phyloP scores from a whole-genome alignment of 1,140 invertebrate species.

The Pseudomyrmex concolor region DNA sequence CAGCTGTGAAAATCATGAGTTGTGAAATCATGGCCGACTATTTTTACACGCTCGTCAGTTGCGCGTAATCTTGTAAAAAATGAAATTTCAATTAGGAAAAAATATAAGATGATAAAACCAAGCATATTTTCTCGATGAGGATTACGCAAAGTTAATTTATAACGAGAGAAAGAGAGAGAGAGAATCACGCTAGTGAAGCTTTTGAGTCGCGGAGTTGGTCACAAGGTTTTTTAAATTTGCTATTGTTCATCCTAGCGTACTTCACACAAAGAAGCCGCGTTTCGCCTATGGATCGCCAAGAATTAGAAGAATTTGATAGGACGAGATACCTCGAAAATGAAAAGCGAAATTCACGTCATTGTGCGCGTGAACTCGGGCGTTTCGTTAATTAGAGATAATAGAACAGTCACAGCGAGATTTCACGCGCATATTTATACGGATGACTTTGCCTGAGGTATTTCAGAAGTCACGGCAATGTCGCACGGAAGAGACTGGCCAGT shows the following conservation, averaged over 20 bases:
- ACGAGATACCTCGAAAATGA: slow-evolving; percentile 42
- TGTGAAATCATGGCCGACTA: neutral
- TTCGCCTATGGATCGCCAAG: slow-evolving; percentile 25
- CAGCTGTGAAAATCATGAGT: slow-evolving; percentile 31
- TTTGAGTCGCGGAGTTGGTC: slow-evolving; percentile 14
- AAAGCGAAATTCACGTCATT: slow-evolving; percentile 45
- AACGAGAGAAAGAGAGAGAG: neutral
- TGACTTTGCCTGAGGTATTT: slow-evolving; percentile 60
- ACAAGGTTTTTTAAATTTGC: slow-evolving; percentile 26
- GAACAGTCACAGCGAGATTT: slow-evolving; percentile 65
- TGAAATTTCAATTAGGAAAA: slow-evolving; percentile 10
- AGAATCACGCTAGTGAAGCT: slow-evolving; percentile 11
- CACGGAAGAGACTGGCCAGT: slow-evolving; percentile 16
- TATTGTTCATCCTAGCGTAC: slow-evolving; percentile 32
- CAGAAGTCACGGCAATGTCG: slow-evolving; percentile 57
- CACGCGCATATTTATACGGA: slow-evolving; percentile 68
- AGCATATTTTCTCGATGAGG: neutral
- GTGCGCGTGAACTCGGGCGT: slow-evolving; percentile 50
- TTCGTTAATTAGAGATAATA: slow-evolving; percentile 61
- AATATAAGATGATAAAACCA: neutral
- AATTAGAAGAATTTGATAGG: slow-evolving; percentile 54
- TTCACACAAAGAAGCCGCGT: slow-evolving; percentile 23
- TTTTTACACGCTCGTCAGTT: slow-evolving; percentile 28
- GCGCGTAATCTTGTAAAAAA: neutral
- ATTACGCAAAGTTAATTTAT: slow-evolving; percentile 1